Evolutionary conservation across 1,140 invertebrate genomes (phyloP), one percentile per base, ranked within the genome.

Genomic region (Nylanderia fulva): DNA sequence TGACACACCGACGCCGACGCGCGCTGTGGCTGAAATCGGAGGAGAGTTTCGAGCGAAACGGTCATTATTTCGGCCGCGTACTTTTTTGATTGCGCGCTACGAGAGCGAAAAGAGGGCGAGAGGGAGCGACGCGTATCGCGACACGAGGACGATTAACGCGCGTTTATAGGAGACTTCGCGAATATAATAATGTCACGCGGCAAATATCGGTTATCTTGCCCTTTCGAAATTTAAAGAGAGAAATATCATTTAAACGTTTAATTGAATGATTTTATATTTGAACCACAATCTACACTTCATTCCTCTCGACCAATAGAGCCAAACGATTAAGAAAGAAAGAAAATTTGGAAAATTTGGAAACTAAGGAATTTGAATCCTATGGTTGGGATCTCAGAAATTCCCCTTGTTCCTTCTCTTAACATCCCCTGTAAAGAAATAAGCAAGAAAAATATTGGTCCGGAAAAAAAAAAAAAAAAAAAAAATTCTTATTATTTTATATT

Each of bases 51-150:
- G 24, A 60, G 60, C 29, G n/a, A 52, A 52, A 60, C 52, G 42
- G 29, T 85, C 42, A 52, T n/a, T 48, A 82, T 42, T 85, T 64
- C 56, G 33, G 11, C 18, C 15, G 8, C 71, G 52, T 52, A 68
- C 33, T 85, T 82, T n/a, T 82, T 82, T 82, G 64, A 82, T 82
- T 42, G 77, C 66, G 77, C 66, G 39, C 21, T 13, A 60, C 27
- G 80, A 56, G 80, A 56, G 29, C 4, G 11, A 11, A 21, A 21
- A 21, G 48, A 1, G n/a, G n/a, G 6, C 27, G 9, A 29, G 27
- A n/a, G 58, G 8, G 29, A 33, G n/a, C n/a, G 29, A 75, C 27
- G 7, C 48, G 54, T 21, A 18, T 42, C 48, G 77, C 48, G 33
- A 80, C 33, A 68, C 48, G 52, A 42, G 64, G 18, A 58, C 52